Base-by-base conservation (phyloP, 2,888 invertebrate species). In the Ceriagrion tenellum region DNA sequence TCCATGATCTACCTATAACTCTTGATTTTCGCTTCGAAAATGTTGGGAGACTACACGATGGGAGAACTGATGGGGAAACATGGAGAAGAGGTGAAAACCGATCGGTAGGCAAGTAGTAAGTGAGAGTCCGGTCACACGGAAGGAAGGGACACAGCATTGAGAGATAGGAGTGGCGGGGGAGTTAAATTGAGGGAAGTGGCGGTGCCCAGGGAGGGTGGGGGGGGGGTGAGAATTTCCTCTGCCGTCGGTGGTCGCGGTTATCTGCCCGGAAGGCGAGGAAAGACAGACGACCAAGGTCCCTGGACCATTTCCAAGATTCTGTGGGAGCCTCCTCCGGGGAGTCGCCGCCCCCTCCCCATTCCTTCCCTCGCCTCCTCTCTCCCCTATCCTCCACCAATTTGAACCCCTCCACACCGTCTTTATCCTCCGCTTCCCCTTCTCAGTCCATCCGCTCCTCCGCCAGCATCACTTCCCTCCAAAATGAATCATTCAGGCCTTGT, bases 251-350 rank as follows among this genome's bases (percentile, higher is more conserved):
- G 89, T 55, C 55, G 89, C 40, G 89, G 55, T 89, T 89, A 89
- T 89, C 89, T 40, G 89, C 26, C 89, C 89, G 89, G 89, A 89
- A 89, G 89, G 89, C 89, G 89, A 55, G 55, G 89, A 89, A 55
- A 89, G 89, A 89, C 55, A 55, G 89, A 89, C 47, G 89, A 89
- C 89, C 89, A 89, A 89, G 89, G 47, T 59, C 89, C 81, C 89
- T 89, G 89, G 89, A 89, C 55, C 89, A 89, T n/a, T 8, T 89
- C 89, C 89, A 89, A 89, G 89, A 89, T 89, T 55, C 89, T 89
- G 47, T n/a, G 89, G 26, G 81, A 81, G n/a, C 89, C 89, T 55
- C 55, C 55, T 26, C 2, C 20, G n/a, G n/a, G 69, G 26, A 26
- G 69, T n/a, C 69, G n/a, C 69, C 69, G 8, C 1, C n/a, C n/a